Evolutionary conservation across 2,888 invertebrate genomes (phyloP).

Genomic region (Arctia plantaginis): DNA sequence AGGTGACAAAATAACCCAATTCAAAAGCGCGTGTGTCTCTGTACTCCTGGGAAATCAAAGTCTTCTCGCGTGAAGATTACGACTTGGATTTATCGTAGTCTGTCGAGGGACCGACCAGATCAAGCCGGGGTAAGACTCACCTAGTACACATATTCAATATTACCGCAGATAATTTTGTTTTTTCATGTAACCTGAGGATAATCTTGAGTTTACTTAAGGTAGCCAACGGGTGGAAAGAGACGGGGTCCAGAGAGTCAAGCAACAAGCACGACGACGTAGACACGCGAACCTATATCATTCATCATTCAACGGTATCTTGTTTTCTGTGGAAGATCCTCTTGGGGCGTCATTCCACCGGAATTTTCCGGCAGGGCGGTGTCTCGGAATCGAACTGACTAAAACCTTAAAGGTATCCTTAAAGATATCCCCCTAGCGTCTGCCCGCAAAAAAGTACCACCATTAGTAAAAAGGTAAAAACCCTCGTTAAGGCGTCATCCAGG

Average conservation of each 20-base stretch:
- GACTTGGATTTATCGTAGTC: slow-evolving; percentile 74
- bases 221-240: not conserved
- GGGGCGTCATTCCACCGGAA: too few species aligned
- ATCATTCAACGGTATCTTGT: too few species aligned
- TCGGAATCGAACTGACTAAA: too few species aligned
- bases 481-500: too few species aligned
- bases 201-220: not conserved
- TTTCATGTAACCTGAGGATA: not conserved
- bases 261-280: too few species aligned
- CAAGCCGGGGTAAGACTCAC: slow-evolving; percentile 33
- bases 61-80: slow-evolving; percentile 59
- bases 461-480: too few species aligned
- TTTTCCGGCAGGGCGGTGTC: too few species aligned
- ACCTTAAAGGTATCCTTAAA: too few species aligned
- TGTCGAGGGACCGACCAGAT: slow-evolving; percentile 59
- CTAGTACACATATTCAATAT: slow-evolving; percentile 47
- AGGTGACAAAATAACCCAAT: slow-evolving; percentile 60
- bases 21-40: slow-evolving; percentile 64
- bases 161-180: slow-evolving; percentile 25
- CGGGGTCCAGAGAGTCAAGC: fast-evolving
- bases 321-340: too few species aligned
- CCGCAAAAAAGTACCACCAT: too few species aligned
- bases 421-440: too few species aligned
- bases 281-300: too few species aligned
- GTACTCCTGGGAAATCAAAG: slow-evolving; percentile 74